Evolutionary conservation across 53 echinoderm and acorn worm genomes (phyloP), one percentile per base, ranked within the genome.

Genomic region (Holothuria leucospilota): DNA sequence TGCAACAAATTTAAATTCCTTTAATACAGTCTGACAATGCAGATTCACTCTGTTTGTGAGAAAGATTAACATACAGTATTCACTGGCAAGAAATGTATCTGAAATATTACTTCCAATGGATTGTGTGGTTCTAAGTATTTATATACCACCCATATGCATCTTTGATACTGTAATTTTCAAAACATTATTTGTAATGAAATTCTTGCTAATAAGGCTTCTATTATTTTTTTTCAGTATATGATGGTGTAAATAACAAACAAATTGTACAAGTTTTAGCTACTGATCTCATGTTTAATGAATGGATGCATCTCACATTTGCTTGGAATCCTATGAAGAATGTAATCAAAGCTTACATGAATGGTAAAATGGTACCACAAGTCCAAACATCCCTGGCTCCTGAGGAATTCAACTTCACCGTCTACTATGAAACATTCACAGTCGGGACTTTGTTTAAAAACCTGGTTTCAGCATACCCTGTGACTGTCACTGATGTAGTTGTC

Each of bases 401-500:
- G 27, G 63, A 27, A 15, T 21, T 59, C 40, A 75, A 82, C 13
- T 85, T 73, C 62, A 65, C 24, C n/a, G 90, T 88, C 60, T 52
- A 82, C 23, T 75, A 72, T 29, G 78, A 93, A 51, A 77, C 68
- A 0, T 58, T 96, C 69, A 91, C 92, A 4, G 62, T 96, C 25
- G 96, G 96, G 20, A 80, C 93, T 5, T 66, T 64, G 85, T 94
- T 87, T 56, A 46, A 42, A 29, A 71, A 68, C 2, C 46, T 52
- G 24, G 74, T 24, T 0, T 89, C 89, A 9, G 87, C 88, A 0
- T 67, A 71, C 40, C 86, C 96, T 0, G 51, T 88, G 39, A 34
- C 49, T 53, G 39, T 80, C 26, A 91, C 64, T 15, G 96, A 96
- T 71, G 70, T 96, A 20, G 96, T 96, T 6, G 72, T 91, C 20